Base-by-base conservation (phyloP, 2,797 vertebrate genomes). In the Diplodus sargus region DNA sequence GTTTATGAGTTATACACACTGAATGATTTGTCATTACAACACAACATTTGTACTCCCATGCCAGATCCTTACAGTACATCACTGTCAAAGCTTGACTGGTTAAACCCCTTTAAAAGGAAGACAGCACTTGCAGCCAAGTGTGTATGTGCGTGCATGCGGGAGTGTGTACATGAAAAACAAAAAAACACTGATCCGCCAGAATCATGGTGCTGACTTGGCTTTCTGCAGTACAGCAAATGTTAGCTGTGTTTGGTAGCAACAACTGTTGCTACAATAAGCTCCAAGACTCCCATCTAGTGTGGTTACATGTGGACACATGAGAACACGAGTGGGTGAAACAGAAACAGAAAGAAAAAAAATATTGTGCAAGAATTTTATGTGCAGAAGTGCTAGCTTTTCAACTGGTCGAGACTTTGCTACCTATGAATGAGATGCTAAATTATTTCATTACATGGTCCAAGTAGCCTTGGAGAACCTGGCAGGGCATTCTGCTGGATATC, bases 191-290 rank as follows among this genome's bases (percentile, higher is more conserved):
- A 67, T 79, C 54, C 12, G 28, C 45, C 61, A 59, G 62, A 22
- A 45, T 71, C 9, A 5, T 42, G 56, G 18, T 76, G 86, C 88
- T 82, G 82, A 85, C 69, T 87, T 34, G 15, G 76, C 75, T 28
- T 18, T 61, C 39, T 53, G 42, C 39, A 62, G 49, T 63, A 51
- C 11, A 70, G 52, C 28, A 58, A 65, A 52, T 10, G 25, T 62
- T 57, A 67, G 67, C 62, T 70, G 59, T 87, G 87, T 89, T 90
- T 90, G 74, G 39, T 88, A 83, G 87, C 61, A 59, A 85, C 62
- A 5, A 28, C 16, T 22, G 11, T 91, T 90, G 84, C 88, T 85
- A 90, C 79, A 92, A 85, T 78, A 90, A 72, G 11, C 34, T 70
- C 16, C 13, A 47, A 74, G 62, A 69, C 54, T 49, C 58, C 74